Conservation (phyloP, 2,888 invertebrate genomes). For the Ochropleura leucogaster region DNA sequence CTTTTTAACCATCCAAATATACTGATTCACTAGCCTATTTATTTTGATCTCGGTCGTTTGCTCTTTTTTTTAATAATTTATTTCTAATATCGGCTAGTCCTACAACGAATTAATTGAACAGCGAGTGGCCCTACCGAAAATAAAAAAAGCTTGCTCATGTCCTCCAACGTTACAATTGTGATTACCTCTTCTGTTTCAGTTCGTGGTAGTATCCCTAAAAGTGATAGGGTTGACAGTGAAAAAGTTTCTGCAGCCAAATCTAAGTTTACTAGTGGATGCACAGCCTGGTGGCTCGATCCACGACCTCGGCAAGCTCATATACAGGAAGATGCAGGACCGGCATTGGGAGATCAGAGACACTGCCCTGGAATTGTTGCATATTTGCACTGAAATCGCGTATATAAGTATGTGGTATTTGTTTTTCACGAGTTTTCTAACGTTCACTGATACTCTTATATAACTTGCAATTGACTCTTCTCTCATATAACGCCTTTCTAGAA, state of each 20-base stretch:
- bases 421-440: background rate
- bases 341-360: conserved; percentile 96
- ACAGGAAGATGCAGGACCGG: conserved; percentile 92
- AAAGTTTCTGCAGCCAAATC: conserved; percentile 94
- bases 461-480: background rate
- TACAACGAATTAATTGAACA: too few relatives aligned
- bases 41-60: background rate
- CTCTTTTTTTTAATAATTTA: too few relatives aligned
- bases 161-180: background rate
- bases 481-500: background rate
- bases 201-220: conserved; percentile 93
- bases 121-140: too few relatives aligned
- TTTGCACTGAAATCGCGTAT: conserved; percentile 93
- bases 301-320: conserved; percentile 92
- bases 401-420: conserved; percentile 90
- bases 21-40: background rate
- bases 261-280: conserved; percentile 93
- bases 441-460: background rate
- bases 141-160: background rate
- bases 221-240: conserved; percentile 93
- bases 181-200: conserved; percentile 84
- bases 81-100: too few relatives aligned
- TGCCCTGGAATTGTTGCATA: conserved; percentile 93
- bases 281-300: conserved; percentile 92
- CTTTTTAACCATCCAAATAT: background rate